phyloP scores from a whole-genome alignment of 1,140 invertebrate species.

The Tetramorium parvispinum region DNA sequence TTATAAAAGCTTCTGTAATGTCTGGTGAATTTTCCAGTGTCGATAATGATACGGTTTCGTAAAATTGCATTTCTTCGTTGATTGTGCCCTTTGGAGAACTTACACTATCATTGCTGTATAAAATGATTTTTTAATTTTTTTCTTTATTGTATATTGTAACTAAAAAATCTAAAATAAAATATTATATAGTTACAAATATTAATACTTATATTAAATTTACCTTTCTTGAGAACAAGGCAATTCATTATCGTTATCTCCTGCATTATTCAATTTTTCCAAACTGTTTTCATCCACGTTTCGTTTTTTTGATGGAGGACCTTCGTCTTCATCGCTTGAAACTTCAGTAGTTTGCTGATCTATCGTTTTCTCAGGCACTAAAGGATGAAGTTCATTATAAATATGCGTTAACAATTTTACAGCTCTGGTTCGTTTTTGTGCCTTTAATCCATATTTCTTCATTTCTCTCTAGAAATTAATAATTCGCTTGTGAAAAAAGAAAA shows the following conservation, averaged over 20 bases:
- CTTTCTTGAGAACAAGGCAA: conserved; percentile 42
- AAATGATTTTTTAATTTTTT: background rate
- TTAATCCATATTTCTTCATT: conserved; percentile 84
- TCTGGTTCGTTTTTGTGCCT: conserved; percentile 80
- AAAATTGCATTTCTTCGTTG: conserved; percentile 72
- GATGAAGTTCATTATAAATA: conserved; percentile 85
- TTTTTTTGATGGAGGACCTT: conserved; percentile 65
- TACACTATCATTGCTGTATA: conserved; percentile 39
- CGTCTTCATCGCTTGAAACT: conserved; percentile 66
- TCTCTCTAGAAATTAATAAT: conserved; percentile 78
- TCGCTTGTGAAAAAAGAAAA: background rate
- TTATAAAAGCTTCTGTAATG: conserved; percentile 77
- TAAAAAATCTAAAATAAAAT: background rate
- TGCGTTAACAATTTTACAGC: conserved; percentile 84
- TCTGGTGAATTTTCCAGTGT: conserved; percentile 5
- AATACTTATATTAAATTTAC: conserved; percentile 52
- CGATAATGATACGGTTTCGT: conserved; percentile 55
- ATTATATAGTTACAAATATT: background rate
- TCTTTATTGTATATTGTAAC: background rate
- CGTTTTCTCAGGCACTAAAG: conserved; percentile 52
- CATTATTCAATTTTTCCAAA: background rate
- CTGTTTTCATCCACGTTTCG: conserved; percentile 12
- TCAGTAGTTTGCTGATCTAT: conserved; percentile 18
- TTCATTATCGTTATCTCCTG: conserved; percentile 40
- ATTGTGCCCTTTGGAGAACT: conserved; percentile 36